Evolutionary conservation across 2,797 vertebrate genomes (phyloP).

Genomic region (Sebastes nivosus): DNA sequence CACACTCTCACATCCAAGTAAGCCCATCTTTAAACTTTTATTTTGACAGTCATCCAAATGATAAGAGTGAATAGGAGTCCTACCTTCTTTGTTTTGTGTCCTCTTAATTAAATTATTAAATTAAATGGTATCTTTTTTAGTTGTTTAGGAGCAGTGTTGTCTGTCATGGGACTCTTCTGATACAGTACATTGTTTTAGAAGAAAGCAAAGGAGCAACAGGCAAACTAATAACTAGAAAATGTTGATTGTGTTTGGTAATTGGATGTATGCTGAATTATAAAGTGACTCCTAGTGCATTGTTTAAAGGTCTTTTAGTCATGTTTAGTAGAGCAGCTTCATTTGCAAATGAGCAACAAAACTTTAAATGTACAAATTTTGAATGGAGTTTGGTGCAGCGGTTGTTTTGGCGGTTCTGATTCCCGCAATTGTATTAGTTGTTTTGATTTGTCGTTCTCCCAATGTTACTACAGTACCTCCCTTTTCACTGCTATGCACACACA

Average conservation of each 20-base stretch:
- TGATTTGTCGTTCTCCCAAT: not conserved
- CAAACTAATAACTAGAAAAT: not conserved
- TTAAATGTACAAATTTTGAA: not conserved
- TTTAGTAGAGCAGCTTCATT: accelerated
- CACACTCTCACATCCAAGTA: conserved; percentile 69
- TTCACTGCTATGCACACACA: not conserved
- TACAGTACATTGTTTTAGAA: not conserved
- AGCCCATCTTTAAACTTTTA: conserved; percentile 29
- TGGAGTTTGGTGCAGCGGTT: not conserved
- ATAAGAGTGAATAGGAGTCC: not conserved
- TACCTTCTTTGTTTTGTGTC: not conserved
- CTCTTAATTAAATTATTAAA: not conserved
- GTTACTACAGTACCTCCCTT: not conserved
- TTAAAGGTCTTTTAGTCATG: accelerated
- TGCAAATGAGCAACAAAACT: not conserved
- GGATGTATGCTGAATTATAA: not conserved
- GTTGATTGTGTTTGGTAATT: not conserved
- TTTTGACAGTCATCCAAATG: not conserved
- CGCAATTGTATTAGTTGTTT: not conserved
- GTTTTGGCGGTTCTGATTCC: not conserved
- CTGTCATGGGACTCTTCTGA: not conserved
- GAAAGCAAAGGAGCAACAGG: not conserved
- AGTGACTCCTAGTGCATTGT: not conserved
- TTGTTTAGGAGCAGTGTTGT: not conserved
- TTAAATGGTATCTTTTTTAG: not conserved